Evolutionary conservation across 2,113 vertebrate species (phyloP), one percentile per base, ranked within the genome.

Genomic region (Neotragus pygmaeus): DNA sequence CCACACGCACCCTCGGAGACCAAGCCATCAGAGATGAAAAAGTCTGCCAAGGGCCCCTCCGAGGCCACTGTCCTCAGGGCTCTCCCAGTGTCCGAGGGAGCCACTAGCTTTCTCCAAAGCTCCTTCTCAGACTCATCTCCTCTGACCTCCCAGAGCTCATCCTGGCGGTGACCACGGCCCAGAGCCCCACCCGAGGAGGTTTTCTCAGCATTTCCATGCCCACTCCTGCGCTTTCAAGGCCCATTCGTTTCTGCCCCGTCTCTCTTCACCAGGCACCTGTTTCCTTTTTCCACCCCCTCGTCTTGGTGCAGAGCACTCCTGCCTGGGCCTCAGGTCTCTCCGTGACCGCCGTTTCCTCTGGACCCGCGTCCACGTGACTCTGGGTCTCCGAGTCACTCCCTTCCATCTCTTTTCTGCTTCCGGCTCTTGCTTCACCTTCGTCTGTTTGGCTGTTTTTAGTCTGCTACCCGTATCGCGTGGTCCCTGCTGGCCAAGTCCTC

Each of bases 1-100:
- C 2, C 11, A 39, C 7, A 1, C 0, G 0, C 0, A 0, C n/a
- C 15, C 28, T 3, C 2, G 1, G 57, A 13, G 47, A 5, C 55
- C 1, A 4, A 19, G 58, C 73, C 17, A 2, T 27, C 28, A 3
- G 39, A 30, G 57, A 45, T 0, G 17, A 77, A 23, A 80, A 28
- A 21, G 62, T 75, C 27, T 43, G 77, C 5, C 2, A 10, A 53
- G 39, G 78, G n/a, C 27, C 45, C 49, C 33, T 62, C 64, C 0
- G 5, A 64, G 43, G 49, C 43, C 77, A 28, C 47, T 25, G 8
- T 8, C 13, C 15, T 80, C 49, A 13, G 36, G 39, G n/a, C 81
- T 62, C 51, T n/a, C 39, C 53, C 39, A 17, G 1, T 9, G 4
- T 28, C 45, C 53, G 5, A 14, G 55, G 58, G 19, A 36, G 51